Evolutionary conservation across 2,888 invertebrate species (phyloP).

Genomic region (Maniola hyperantus): DNA sequence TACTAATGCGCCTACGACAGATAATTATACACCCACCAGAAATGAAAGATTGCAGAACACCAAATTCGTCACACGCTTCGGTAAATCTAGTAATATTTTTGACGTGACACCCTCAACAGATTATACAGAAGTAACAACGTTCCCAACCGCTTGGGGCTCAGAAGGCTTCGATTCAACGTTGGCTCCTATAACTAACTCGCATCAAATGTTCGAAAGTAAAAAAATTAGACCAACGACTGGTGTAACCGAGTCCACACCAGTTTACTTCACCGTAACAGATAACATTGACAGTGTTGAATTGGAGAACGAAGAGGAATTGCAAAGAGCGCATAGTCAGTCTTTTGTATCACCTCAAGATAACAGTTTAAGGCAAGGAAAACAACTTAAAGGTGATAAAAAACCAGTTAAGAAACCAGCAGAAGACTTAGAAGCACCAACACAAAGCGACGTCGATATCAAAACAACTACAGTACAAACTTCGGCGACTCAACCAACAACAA

Average conservation of each 20-base stretch:
- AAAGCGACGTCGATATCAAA: slow-evolving; percentile 56
- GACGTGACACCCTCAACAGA: slow-evolving; percentile 75
- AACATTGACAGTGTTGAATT: slow-evolving; percentile 69
- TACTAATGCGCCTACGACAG: slow-evolving; percentile 54
- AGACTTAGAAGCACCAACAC: slow-evolving; percentile 71
- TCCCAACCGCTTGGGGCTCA: slow-evolving; percentile 74
- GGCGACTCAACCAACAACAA: slow-evolving; percentile 58
- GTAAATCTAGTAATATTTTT: slow-evolving; percentile 66
- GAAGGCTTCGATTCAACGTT: slow-evolving; percentile 59
- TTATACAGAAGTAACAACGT: slow-evolving; percentile 69
- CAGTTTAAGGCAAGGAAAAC: slow-evolving; percentile 70
- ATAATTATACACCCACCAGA: slow-evolving; percentile 59
- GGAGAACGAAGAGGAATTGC: slow-evolving; percentile 85
- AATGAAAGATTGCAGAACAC: slow-evolving; percentile 77
- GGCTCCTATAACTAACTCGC: slow-evolving; percentile 54
- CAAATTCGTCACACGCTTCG: slow-evolving; percentile 68
- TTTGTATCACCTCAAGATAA: slow-evolving; percentile 84
- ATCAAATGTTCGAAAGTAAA: slow-evolving; percentile 69
- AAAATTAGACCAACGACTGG: slow-evolving; percentile 61
- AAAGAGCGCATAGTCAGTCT: slow-evolving; percentile 87
- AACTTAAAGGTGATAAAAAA: slow-evolving; percentile 57
- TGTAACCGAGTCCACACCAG: slow-evolving; percentile 58
- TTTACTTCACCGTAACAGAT: slow-evolving; percentile 71
- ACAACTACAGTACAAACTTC: slow-evolving; percentile 53
- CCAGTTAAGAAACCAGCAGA: slow-evolving; percentile 64